Evolutionary conservation across 2,888 invertebrate species (phyloP).

Genomic region (Athripsodes cinereus): DNA sequence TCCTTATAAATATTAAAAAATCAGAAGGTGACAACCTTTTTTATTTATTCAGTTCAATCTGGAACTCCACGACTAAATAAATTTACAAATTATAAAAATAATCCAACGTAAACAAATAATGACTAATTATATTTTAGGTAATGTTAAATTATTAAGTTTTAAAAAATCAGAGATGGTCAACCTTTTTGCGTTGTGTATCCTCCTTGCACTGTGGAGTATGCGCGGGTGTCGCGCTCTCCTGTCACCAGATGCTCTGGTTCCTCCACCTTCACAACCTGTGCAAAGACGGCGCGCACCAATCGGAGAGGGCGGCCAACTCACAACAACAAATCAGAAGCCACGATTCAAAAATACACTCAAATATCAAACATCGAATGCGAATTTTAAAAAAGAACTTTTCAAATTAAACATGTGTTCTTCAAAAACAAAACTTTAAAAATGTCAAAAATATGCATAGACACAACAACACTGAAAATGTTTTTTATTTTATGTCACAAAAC

Average conservation of each 20-base stretch:
- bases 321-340: not conserved
- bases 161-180: not conserved
- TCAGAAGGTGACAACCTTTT: too few species aligned
- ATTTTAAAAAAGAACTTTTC: not conserved
- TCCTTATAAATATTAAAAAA: too few species aligned
- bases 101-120: too few species aligned
- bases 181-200: conserved; percentile 17
- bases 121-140: too few species aligned
- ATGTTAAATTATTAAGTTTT: too few species aligned
- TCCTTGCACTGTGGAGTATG: conserved; percentile 13
- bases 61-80: too few species aligned
- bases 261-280: conserved; percentile 16
- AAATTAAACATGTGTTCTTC: not conserved
- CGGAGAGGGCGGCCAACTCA: not conserved
- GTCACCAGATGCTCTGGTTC: conserved; percentile 17
- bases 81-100: too few species aligned
- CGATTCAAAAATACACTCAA: not conserved
- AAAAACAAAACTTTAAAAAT: too few species aligned
- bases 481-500: too few species aligned
- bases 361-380: not conserved
- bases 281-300: not conserved
- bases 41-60: too few species aligned
- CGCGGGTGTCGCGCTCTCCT: conserved; percentile 12
- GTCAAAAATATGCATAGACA: too few species aligned
- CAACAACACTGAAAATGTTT: too few species aligned